Evolutionary conservation across 2,888 invertebrate genomes (phyloP).

Genomic region (Colostygia pectinataria): DNA sequence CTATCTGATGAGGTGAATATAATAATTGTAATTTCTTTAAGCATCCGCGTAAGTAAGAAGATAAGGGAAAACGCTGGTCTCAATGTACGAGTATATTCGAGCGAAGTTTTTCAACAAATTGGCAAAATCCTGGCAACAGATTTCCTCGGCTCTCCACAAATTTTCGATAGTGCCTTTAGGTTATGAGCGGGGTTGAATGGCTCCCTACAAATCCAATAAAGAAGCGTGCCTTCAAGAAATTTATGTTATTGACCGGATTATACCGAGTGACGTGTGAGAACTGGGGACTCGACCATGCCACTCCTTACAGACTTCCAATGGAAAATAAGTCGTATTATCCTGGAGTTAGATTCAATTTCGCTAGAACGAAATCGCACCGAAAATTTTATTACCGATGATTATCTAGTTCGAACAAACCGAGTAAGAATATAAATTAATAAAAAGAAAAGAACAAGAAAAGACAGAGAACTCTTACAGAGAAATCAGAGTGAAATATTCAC

Average conservation of each 20-base stretch:
- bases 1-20: too few relatives aligned
- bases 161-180: slow-evolving; percentile 59
- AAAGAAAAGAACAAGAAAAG: too few relatives aligned
- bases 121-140: slow-evolving; percentile 44
- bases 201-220: slow-evolving; percentile 76
- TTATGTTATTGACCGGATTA: slow-evolving; percentile 80
- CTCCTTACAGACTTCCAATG: neutral
- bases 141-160: slow-evolving; percentile 53
- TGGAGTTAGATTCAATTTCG: neutral
- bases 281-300: slow-evolving; percentile 2
- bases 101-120: slow-evolving; percentile 32
- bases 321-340: slow-evolving; percentile 3
- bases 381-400: neutral
- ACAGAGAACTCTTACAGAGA: too few relatives aligned
- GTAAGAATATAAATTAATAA: too few relatives aligned
- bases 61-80: neutral
- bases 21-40: too few relatives aligned
- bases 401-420: neutral
- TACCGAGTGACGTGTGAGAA: slow-evolving; percentile 70
- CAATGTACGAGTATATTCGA: slow-evolving; percentile 2
- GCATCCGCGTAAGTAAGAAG: too few relatives aligned
- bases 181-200: slow-evolving; percentile 63
- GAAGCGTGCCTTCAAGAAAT: slow-evolving; percentile 71
- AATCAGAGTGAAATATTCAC: neutral
- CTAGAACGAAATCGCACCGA: too few relatives aligned